Conservation (phyloP, 2,113 vertebrate genomes). For the Lynx canadensis region DNA sequence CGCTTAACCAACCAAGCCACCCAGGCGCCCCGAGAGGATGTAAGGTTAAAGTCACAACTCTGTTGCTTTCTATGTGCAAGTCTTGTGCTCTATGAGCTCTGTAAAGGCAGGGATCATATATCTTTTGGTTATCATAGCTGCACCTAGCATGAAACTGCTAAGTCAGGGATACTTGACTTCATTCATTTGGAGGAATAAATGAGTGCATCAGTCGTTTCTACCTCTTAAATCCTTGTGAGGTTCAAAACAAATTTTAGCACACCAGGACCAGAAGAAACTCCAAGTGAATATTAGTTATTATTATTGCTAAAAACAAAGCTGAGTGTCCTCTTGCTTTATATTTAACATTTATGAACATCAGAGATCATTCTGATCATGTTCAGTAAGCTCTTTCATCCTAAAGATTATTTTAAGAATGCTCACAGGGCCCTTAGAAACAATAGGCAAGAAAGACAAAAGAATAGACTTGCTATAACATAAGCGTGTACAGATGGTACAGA, state of each 20-base stretch:
- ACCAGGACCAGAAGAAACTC: not conserved
- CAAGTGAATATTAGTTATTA: not conserved
- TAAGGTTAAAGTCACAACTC: not conserved
- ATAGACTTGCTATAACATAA: not conserved
- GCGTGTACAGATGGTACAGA: not conserved
- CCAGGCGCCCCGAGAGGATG: not conserved
- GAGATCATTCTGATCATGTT: not conserved
- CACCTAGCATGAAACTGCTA: not conserved
- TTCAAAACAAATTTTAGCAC: not conserved
- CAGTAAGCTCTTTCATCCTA: not conserved
- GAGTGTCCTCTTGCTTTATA: not conserved
- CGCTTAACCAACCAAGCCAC: too few species aligned
- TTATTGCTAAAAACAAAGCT: not conserved
- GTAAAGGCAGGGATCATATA: not conserved
- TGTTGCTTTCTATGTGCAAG: not conserved
- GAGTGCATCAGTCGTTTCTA: not conserved
- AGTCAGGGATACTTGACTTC: not conserved
- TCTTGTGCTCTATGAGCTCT: not conserved
- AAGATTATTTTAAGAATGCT: not conserved
- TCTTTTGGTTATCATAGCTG: not conserved
- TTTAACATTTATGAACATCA: not conserved
- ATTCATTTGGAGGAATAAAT: not conserved
- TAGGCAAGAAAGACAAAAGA: not conserved
- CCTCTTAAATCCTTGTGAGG: not conserved
- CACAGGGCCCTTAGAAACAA: not conserved